phyloP scores from a whole-genome alignment of 2,113 vertebrate genomes.

The Enhydra lutris region DNA sequence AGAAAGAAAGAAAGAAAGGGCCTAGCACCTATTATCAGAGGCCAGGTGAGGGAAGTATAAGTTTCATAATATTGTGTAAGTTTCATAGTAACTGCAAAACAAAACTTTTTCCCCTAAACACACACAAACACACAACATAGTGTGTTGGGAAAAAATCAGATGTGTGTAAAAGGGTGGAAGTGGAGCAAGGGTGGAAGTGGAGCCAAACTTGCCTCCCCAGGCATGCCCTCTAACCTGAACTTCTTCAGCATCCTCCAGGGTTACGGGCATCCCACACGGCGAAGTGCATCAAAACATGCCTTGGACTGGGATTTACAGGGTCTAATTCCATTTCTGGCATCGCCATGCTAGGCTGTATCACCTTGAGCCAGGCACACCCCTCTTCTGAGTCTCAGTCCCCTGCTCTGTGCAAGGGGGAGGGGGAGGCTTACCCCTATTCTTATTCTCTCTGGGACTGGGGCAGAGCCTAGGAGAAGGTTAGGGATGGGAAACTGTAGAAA shows the following conservation, averaged over 20 bases:
- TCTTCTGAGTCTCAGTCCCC: not conserved
- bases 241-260: not conserved
- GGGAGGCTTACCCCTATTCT: not conserved
- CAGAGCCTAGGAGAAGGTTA: not conserved
- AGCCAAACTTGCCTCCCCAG: not conserved
- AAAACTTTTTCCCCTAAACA: conserved; percentile 28
- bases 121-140: not conserved
- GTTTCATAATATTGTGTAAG: conserved; percentile 58
- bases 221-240: not conserved
- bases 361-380: not conserved
- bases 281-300: not conserved
- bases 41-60: not conserved
- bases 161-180: not conserved
- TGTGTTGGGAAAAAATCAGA: not conserved
- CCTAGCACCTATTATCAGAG: not conserved
- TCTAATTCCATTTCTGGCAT: not conserved
- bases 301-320: not conserved
- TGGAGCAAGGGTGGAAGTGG: not conserved
- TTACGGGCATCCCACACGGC: not conserved
- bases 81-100: conserved; percentile 74
- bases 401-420: not conserved
- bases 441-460: not conserved
- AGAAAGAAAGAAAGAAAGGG: not conserved
- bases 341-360: not conserved
- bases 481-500: not conserved